Evolutionary conservation across 92 coral and sea anemone species (phyloP).

Genomic region (Zoanthus solanderi): DNA sequence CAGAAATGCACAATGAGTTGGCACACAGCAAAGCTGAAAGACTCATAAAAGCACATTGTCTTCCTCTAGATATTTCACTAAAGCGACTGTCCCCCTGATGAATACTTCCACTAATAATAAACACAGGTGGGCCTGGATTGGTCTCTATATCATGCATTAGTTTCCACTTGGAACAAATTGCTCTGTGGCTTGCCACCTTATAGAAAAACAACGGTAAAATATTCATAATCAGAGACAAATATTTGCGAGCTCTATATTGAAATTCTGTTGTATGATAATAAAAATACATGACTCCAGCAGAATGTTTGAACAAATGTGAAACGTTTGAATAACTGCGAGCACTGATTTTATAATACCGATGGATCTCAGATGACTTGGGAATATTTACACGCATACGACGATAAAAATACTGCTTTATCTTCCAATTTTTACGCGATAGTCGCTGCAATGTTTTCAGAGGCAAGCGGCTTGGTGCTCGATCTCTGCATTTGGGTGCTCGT

Average conservation of each 20-base stretch:
- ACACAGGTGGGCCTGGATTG: conserved; percentile 43
- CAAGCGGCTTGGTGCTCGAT: conserved; percentile 31
- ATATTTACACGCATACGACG: conserved; percentile 31
- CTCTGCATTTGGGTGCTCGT: conserved; percentile 22
- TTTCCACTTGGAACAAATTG: conserved; percentile 44
- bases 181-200: conserved; percentile 8
- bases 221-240: conserved; percentile 40
- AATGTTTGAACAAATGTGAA: conserved; percentile 29
- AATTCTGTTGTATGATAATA: conserved; percentile 21
- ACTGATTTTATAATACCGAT: conserved; percentile 17
- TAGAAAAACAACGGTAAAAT: conserved; percentile 26
- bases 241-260: conserved; percentile 24
- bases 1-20: too few species aligned
- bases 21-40: too few species aligned
- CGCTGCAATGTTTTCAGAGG: conserved; percentile 34
- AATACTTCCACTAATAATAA: neutral
- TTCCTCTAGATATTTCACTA: too few species aligned
- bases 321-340: conserved; percentile 27
- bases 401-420: conserved; percentile 29
- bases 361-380: conserved; percentile 29
- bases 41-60: too few species aligned
- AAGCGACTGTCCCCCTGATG: too few species aligned
- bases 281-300: conserved; percentile 36
- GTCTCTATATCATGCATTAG: conserved; percentile 32
- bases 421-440: conserved; percentile 29